phyloP scores from a whole-genome alignment of 1,140 invertebrate species.

The Listronotus oregonensis region DNA sequence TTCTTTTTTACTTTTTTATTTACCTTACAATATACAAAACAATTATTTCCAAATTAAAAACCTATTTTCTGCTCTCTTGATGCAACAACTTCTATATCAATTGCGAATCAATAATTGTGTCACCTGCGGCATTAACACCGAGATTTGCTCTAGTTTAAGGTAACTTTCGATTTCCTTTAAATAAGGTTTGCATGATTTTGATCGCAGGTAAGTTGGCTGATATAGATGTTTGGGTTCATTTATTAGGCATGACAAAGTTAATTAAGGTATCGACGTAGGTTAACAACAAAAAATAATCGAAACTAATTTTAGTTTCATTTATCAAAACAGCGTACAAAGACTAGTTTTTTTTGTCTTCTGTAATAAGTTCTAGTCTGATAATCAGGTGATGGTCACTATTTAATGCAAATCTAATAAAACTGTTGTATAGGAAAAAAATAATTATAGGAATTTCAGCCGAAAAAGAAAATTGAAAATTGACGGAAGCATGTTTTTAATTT shows the following conservation, averaged over 20 bases:
- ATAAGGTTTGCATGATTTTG: constrained; percentile 9
- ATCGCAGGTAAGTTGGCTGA: constrained; percentile 23
- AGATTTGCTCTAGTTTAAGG: constrained; percentile 48
- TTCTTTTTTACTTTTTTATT: too few relatives aligned
- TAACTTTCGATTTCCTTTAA: constrained; percentile 48
- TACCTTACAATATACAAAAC: not conserved
- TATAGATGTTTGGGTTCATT: not conserved
- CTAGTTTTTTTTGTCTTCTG: too few relatives aligned
- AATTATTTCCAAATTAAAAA: constrained; percentile 39
- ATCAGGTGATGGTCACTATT: not conserved
- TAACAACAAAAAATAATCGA: too few relatives aligned
- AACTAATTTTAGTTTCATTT: too few relatives aligned
- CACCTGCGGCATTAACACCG: constrained; percentile 34
- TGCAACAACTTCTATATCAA: constrained; percentile 33
- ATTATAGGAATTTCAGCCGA: too few relatives aligned
- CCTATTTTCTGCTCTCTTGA: constrained; percentile 27
- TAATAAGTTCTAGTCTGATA: too few relatives aligned
- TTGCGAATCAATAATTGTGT: constrained; percentile 38
- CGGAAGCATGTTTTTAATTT: too few relatives aligned
- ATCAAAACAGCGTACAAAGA: too few relatives aligned
- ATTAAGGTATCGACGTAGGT: too few relatives aligned
- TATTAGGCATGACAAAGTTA: too few relatives aligned
- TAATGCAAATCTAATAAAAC: not conserved
- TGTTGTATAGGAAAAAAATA: too few relatives aligned
- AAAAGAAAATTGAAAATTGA: too few relatives aligned